phyloP scores from a whole-genome alignment of 2,888 invertebrate genomes.

The Campopleginae sp. region DNA sequence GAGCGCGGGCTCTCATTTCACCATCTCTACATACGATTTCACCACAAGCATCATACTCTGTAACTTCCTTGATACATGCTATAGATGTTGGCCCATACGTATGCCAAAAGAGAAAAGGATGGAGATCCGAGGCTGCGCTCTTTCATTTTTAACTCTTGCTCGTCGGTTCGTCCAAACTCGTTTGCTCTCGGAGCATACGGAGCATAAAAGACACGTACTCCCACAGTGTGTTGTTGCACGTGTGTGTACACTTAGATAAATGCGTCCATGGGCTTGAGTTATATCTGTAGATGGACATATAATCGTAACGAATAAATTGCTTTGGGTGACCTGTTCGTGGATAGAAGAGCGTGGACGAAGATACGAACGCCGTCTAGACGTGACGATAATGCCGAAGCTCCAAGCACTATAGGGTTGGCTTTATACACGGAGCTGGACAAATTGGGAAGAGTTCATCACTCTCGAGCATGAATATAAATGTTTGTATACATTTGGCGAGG shows the following conservation, averaged over 20 bases:
- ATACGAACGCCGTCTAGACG: slow-evolving; percentile 67
- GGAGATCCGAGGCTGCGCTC: slow-evolving; percentile 36
- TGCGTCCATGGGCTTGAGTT: background rate
- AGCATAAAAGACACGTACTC: background rate
- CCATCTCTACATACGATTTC: slow-evolving; percentile 12
- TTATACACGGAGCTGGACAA: slow-evolving; percentile 49
- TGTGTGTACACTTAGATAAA: background rate
- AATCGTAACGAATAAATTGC: slow-evolving; percentile 66
- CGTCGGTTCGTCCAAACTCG: slow-evolving; percentile 62
- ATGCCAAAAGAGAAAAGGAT: slow-evolving; percentile 3
- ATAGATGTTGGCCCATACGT: background rate
- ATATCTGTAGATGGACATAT: slow-evolving; percentile 25
- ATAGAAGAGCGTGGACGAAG: slow-evolving; percentile 45
- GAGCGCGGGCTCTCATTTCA: background rate
- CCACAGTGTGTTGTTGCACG: background rate
- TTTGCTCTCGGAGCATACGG: slow-evolving; percentile 58
- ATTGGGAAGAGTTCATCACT: slow-evolving; percentile 64
- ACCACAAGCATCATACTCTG: slow-evolving; percentile 6
- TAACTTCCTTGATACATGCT: background rate
- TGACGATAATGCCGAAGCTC: slow-evolving; percentile 68
- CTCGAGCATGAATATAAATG: background rate
- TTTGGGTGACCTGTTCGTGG: slow-evolving; percentile 58
- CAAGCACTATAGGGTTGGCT: slow-evolving; percentile 20
- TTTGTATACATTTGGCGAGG: background rate
- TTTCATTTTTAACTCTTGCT: slow-evolving; percentile 68